These are phyloP conservation scores for Drosophila lacertosa DNA, from an alignment of 1,140 invertebrate genomes.

Conservation along the genomic window DNA sequence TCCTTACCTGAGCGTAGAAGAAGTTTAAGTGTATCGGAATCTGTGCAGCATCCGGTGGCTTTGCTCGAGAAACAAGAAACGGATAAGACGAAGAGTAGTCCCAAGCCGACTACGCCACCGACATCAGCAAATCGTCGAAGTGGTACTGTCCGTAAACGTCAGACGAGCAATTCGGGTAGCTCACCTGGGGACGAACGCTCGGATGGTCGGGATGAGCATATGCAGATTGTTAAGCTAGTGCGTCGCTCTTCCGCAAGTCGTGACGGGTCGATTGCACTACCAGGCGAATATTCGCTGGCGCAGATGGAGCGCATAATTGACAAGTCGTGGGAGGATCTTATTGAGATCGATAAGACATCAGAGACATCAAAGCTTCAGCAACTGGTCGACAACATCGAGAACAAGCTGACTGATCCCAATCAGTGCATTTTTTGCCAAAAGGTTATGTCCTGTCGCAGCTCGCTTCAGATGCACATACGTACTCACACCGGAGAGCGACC, in stretches of 20 bases:
- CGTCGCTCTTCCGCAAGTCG: conserved; percentile 69
- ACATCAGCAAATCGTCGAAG: conserved; percentile 43
- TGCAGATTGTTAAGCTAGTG: conserved; percentile 64
- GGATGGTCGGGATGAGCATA: conserved; percentile 44
- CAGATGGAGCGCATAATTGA: conserved; percentile 86
- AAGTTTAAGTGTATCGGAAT: background rate
- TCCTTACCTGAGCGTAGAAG: conserved; percentile 1
- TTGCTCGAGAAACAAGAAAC: conserved; percentile 37
- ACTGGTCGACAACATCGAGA: conserved; percentile 97
- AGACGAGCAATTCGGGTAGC: conserved; percentile 47
- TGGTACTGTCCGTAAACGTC: conserved; percentile 63
- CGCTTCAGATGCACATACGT: conserved; percentile 99
- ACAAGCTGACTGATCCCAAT: conserved; percentile 97
- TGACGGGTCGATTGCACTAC: conserved; percentile 24
- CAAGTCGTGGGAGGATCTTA: conserved; percentile 97
- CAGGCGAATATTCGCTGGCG: conserved; percentile 61
- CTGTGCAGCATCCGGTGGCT: background rate
- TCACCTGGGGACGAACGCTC: conserved; percentile 50
- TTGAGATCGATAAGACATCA: conserved; percentile 93
- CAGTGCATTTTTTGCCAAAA: conserved; percentile 99
- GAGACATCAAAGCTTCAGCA: conserved; percentile 97
- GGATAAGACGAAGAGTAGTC: conserved; percentile 27
- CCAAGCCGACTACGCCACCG: conserved; percentile 22
- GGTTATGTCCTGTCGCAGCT: conserved; percentile 98
- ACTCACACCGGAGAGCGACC: conserved; percentile 94